These are phyloP conservation scores for Eudorcas thomsonii DNA, from an alignment of 2,113 vertebrate genomes.

Conservation along the genomic window DNA sequence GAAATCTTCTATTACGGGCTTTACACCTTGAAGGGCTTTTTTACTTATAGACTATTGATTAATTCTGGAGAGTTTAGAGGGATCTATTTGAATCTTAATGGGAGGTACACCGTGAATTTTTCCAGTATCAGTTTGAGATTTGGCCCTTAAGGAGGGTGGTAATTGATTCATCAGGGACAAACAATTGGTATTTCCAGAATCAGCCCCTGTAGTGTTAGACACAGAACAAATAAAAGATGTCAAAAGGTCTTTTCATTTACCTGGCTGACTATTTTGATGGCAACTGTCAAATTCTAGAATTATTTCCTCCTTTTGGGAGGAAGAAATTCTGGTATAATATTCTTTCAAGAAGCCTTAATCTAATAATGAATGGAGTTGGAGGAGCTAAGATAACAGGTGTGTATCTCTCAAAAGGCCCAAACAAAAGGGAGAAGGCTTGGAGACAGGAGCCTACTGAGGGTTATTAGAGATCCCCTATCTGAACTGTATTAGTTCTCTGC, in stretches of 20 bases:
- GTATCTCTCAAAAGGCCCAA: background rate
- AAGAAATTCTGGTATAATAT: background rate
- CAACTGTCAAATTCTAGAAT: background rate
- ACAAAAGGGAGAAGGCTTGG: background rate
- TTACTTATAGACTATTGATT: background rate
- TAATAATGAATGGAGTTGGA: background rate
- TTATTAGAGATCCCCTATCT: background rate
- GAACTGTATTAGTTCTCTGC: background rate
- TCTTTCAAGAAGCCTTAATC: background rate
- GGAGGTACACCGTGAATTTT: background rate
- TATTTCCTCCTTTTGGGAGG: background rate
- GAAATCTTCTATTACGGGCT: background rate
- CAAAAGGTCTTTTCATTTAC: background rate
- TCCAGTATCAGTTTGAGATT: background rate
- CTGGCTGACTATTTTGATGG: background rate
- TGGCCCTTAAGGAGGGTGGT: background rate
- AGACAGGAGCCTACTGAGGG: background rate
- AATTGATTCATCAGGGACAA: background rate
- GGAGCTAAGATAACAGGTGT: background rate
- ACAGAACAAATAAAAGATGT: background rate
- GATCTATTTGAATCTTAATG: background rate
- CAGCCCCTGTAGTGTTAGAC: background rate
- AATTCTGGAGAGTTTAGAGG: background rate
- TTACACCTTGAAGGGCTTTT: background rate
- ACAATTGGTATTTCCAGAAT: background rate